These are phyloP conservation scores for Lamproptera curius DNA, from an alignment of 2,888 invertebrate genomes.

Conservation along the genomic window DNA sequence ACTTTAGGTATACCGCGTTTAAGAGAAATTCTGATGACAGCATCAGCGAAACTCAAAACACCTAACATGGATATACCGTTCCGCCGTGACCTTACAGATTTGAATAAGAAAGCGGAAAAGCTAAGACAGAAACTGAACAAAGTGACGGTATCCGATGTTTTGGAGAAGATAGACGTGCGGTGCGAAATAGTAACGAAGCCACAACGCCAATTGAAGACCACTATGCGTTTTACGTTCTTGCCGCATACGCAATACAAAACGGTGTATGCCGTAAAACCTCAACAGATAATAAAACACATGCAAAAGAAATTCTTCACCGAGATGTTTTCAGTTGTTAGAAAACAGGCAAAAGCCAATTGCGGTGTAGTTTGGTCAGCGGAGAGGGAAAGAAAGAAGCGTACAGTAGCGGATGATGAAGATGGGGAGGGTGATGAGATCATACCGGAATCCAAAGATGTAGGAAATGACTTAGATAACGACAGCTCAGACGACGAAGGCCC, in stretches of 20 bases:
- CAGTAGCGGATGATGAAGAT: constrained; percentile 54
- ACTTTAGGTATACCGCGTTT: constrained; percentile 99
- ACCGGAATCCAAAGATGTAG: constrained; percentile 43
- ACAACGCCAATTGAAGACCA: constrained; percentile 79
- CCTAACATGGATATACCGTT: constrained; percentile 98
- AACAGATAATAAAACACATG: constrained; percentile 84
- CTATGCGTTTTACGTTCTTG: constrained; percentile 85
- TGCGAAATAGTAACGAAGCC: constrained; percentile 78
- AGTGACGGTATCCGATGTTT: constrained; percentile 87
- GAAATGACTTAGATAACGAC: constrained; percentile 82
- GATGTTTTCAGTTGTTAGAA: constrained; percentile 81
- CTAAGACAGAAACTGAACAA: constrained; percentile 85
- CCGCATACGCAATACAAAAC: constrained; percentile 85
- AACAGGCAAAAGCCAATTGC: constrained; percentile 73
- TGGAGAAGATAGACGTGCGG: constrained; percentile 83
- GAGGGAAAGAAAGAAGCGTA: constrained; percentile 51
- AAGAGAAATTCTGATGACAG: constrained; percentile 97
- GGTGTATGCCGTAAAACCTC: constrained; percentile 84
- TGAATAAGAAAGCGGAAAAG: constrained; percentile 80
- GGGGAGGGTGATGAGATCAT: constrained; percentile 38
- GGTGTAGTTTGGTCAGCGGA: constrained; percentile 73
- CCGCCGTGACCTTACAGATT: constrained; percentile 56
- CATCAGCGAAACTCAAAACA: constrained; percentile 94
- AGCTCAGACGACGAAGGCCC: constrained; percentile 77
- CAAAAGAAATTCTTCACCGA: constrained; percentile 83